These are phyloP conservation scores for Ceratina calcarata DNA, from an alignment of 1,140 invertebrate species.

Conservation along the genomic window DNA sequence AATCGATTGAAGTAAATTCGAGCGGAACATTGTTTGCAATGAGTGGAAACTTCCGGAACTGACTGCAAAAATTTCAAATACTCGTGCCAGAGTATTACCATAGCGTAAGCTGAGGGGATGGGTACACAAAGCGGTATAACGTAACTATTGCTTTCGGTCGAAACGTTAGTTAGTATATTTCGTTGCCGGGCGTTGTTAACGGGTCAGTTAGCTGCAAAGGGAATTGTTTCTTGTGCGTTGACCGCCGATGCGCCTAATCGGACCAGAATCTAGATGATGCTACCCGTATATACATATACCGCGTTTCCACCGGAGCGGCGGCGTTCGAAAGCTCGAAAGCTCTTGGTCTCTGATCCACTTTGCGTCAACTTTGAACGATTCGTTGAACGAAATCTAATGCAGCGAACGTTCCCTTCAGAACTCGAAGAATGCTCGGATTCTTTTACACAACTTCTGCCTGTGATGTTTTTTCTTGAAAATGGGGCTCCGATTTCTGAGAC, in stretches of 20 bases:
- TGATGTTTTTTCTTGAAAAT: not conserved
- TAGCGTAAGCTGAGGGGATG: no score
- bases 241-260: slow-evolving; percentile 36
- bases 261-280: slow-evolving; percentile 46
- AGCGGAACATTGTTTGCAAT: not conserved
- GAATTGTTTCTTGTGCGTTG: slow-evolving; percentile 49
- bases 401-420: not conserved
- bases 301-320: slow-evolving; percentile 3
- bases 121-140: not conserved
- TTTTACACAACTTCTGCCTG: not conserved
- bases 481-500: no score
- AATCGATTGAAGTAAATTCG: not conserved
- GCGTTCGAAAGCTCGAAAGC: slow-evolving; percentile 27
- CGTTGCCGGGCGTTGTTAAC: slow-evolving; percentile 49
- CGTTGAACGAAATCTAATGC: slow-evolving; percentile 2
- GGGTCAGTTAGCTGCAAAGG: slow-evolving; percentile 40
- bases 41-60: no score
- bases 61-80: no score
- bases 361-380: slow-evolving; percentile 34
- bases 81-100: no score
- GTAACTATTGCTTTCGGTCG: not conserved
- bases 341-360: slow-evolving; percentile 43
- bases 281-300: slow-evolving; percentile 37
- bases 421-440: not conserved
- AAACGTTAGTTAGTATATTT: slow-evolving; percentile 15